A percentile compares a stretch with the other conserved stretches of the same genome.
Conservation (phyloP, 2,888 invertebrate genomes). For the Sinotaia quadrata region DNA sequence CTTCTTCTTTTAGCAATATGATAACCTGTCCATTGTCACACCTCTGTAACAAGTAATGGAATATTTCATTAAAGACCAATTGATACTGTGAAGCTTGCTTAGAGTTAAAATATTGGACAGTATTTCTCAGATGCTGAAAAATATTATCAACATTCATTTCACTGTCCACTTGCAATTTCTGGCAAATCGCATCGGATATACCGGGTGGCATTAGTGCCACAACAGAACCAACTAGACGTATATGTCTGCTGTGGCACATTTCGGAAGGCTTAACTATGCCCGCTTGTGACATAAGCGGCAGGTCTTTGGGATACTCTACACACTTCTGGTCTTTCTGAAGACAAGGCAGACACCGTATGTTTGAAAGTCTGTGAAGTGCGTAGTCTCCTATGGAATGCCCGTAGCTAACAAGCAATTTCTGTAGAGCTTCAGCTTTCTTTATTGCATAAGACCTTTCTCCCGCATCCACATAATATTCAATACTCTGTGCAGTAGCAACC, state of each 20-base stretch:
- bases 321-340: slow-evolving; percentile 29
- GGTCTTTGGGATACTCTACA: slow-evolving; percentile 30
- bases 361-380: background rate
- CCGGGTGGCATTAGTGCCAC: slow-evolving; percentile 26
- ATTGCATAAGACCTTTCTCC: background rate
- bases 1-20: background rate
- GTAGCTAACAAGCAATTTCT: background rate
- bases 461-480: background rate
- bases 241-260: slow-evolving; percentile 30
- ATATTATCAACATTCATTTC: background rate
- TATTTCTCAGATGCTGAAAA: slow-evolving; percentile 23
- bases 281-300: slow-evolving; percentile 20
- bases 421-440: background rate
- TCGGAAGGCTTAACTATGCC: slow-evolving; percentile 39
- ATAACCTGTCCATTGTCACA: background rate
- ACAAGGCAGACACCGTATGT: slow-evolving; percentile 4
- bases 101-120: background rate
- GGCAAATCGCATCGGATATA: background rate
- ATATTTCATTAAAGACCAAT: slow-evolving; percentile 9
- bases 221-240: slow-evolving; percentile 40
- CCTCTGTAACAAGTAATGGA: background rate
- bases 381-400: background rate
- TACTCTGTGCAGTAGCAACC: slow-evolving; percentile 33
- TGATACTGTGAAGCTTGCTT: slow-evolving; percentile 14
- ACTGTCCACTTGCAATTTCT: background rate